Base-by-base conservation (phyloP, 2,797 vertebrate species). In the Melanotaenia pygmaea region DNA sequence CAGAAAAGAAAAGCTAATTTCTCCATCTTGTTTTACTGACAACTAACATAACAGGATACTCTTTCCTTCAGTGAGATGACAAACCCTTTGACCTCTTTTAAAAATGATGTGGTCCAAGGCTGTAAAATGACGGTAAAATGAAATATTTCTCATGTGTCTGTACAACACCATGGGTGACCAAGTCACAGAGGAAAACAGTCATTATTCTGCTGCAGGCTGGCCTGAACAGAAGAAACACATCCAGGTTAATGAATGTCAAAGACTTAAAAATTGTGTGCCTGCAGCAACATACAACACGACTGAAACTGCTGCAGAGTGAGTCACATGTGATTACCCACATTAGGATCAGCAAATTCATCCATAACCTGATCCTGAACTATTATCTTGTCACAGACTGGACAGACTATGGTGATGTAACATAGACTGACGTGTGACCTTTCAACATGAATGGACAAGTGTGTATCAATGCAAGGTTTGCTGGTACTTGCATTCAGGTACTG, bases 291-390 rank as follows among this genome's bases (percentile, higher is more conserved):
- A 69, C 54, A 26, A 47, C 24, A 32, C 28, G 45, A 35, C 26
- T 20, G 32, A 59, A 16, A 69, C 58, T 51, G 9, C 35, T 5
- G 18, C 59, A 30, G 16, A 38, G 60, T 47, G 37, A 70, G 59
- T 34, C 47, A 53, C 18, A 54, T 51, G 43, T 53, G 16, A 70
- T 38, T 47, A 61, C 58, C 30, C 47, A n/a, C n/a, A 61, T 62
- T 26, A 54, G 67, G 59, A 70, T 62, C 18, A 62, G 26, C 45
- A 40, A 61, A 70, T 59, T 70, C 56, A 57, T 45, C 3, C 18
- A 45, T 20, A 45, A 45, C 43, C 43, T 45, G 43, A 16, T 16
- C 20, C 45, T 47, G 45, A 47, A 47, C 45, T 47, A 47, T 47
- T 47, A 47, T n/a, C 45, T 47, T 47, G 45, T 47, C 45, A n/a